These are phyloP conservation scores for Oryzias javanicus DNA, from an alignment of 2,113 vertebrate genomes.

Conservation along the genomic window DNA sequence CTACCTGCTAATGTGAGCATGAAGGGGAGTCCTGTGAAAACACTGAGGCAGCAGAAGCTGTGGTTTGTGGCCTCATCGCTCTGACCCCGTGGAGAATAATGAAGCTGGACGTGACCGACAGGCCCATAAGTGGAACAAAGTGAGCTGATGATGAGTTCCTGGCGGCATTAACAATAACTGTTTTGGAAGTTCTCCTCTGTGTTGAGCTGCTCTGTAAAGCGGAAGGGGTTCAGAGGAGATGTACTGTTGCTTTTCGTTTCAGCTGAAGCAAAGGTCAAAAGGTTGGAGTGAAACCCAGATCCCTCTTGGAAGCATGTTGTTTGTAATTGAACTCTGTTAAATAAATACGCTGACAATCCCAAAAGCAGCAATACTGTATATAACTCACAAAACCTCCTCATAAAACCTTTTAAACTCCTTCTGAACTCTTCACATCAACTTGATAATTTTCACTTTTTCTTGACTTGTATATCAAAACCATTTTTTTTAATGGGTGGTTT, in stretches of 20 bases:
- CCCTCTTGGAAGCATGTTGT: conserved; percentile 3
- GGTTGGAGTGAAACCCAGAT: conserved; percentile 25
- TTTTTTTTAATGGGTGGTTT: too few species aligned
- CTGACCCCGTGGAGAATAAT: conserved; percentile 62
- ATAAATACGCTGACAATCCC: neutral
- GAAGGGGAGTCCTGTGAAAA: conserved; percentile 56
- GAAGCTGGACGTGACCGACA: conserved; percentile 52
- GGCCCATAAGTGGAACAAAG: conserved; percentile 56
- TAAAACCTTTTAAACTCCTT: too few species aligned
- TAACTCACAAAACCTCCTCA: too few species aligned
- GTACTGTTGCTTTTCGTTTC: conserved; percentile 26
- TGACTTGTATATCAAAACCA: too few species aligned
- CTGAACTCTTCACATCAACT: too few species aligned
- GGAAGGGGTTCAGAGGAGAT: conserved; percentile 21
- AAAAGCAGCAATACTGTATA: neutral
- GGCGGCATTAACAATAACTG: conserved; percentile 28
- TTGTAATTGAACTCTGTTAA: conserved; percentile 23
- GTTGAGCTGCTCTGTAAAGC: conserved; percentile 20
- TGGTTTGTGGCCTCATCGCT: conserved; percentile 62
- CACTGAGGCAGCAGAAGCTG: conserved; percentile 67
- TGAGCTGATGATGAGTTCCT: conserved; percentile 42
- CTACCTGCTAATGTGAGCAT: conserved; percentile 27
- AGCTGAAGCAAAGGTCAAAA: conserved; percentile 31
- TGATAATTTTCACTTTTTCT: too few species aligned
- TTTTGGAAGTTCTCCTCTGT: conserved; percentile 15